Percentiles rank a stretch among this genome's conserved stretches.
Conservation (phyloP, 2,797 vertebrate genomes). For the Thunnus albacares region DNA sequence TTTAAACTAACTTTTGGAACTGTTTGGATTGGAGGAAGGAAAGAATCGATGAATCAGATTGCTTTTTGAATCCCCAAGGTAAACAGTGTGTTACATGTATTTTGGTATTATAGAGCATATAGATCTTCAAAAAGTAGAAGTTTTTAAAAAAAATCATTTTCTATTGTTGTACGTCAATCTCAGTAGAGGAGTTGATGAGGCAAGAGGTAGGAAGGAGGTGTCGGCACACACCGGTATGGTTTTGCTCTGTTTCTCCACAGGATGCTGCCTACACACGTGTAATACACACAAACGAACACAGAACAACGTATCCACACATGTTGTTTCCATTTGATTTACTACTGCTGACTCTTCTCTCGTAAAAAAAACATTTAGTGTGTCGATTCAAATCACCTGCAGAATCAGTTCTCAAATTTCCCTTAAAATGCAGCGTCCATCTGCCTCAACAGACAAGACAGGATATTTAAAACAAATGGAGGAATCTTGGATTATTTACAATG, state of each 20-base stretch:
- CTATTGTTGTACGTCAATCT: constrained; percentile 42
- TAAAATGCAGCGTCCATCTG: constrained; percentile 20
- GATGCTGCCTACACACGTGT: constrained; percentile 53
- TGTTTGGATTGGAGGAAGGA: background rate
- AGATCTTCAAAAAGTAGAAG: constrained; percentile 2
- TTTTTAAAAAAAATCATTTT: constrained; percentile 9
- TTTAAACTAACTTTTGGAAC: too few species aligned
- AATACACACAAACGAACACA: constrained; percentile 5
- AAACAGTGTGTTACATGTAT: background rate
- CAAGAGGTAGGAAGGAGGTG: constrained; percentile 54
- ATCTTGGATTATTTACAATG: constrained; percentile 13
- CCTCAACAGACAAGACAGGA: constrained; percentile 13
- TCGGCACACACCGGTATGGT: constrained; percentile 45
- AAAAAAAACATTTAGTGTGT: constrained; percentile 8
- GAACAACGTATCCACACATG: constrained; percentile 59
- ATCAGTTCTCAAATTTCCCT: constrained; percentile 29
- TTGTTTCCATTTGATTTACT: constrained; percentile 54
- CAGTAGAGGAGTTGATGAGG: constrained; percentile 19
- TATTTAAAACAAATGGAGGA: constrained; percentile 15
- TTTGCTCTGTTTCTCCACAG: constrained; percentile 66
- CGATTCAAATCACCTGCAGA: constrained; percentile 50
- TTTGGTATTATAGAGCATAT: background rate
- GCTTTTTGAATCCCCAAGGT: background rate
- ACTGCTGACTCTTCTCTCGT: constrained; percentile 32
- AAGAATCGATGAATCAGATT: background rate